phyloP scores from a whole-genome alignment of 2,113 vertebrate genomes.

The Macrotus californicus region DNA sequence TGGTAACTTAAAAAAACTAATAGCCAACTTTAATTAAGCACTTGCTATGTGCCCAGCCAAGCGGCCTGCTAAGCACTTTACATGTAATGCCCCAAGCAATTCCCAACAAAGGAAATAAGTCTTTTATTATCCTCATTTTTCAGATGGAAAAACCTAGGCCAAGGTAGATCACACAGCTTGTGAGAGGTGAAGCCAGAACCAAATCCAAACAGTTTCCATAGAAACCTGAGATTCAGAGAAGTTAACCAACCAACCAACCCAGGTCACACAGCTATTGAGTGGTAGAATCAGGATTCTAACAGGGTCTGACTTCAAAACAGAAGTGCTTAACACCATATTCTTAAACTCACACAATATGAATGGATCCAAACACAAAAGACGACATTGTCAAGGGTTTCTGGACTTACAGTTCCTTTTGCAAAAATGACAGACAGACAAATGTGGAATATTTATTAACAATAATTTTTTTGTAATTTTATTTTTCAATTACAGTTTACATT shows the following conservation, averaged over 20 bases:
- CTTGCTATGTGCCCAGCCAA: background rate
- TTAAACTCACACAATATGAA: background rate
- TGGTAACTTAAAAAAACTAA: background rate
- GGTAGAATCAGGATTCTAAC: background rate
- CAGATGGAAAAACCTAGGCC: background rate
- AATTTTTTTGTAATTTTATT: background rate
- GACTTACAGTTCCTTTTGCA: background rate
- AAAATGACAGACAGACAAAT: background rate
- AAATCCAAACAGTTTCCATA: background rate
- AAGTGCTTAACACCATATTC: background rate
- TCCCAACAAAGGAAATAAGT: background rate
- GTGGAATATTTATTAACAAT: background rate
- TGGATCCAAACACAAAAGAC: background rate
- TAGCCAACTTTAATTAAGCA: background rate
- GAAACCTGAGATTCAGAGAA: background rate
- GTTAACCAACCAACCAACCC: background rate
- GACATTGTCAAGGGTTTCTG: background rate
- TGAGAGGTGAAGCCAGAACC: background rate
- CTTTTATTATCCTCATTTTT: background rate
- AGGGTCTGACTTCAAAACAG: background rate
- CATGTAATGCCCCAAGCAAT: background rate
- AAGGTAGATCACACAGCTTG: background rate
- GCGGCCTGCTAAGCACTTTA: background rate
- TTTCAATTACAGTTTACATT: background rate
- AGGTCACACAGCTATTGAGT: background rate